Conservation (phyloP, 1,140 invertebrate species). For the Nixonia krombeini region DNA sequence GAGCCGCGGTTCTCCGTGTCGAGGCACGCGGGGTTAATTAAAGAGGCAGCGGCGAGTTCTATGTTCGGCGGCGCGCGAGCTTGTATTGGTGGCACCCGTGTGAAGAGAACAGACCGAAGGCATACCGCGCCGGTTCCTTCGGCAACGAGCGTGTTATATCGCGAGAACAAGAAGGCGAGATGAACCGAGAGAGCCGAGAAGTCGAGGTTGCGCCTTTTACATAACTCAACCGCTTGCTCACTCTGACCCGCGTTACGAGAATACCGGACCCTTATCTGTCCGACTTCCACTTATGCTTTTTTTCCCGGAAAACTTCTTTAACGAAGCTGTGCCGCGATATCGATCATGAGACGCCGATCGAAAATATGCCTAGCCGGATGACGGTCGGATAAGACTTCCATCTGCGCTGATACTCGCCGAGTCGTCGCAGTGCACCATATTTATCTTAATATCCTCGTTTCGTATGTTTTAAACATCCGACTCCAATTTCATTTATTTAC, state of each 20-base stretch:
- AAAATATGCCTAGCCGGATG: background rate
- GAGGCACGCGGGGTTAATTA: conserved; percentile 62
- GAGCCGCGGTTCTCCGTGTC: conserved; percentile 39
- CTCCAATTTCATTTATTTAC: too few species aligned
- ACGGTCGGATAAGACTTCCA: background rate
- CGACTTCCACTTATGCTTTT: conserved; percentile 34
- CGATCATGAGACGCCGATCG: conserved; percentile 13
- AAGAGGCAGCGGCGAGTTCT: conserved; percentile 53
- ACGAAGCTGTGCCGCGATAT: conserved; percentile 46
- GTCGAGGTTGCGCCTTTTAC: conserved; percentile 42
- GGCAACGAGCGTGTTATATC: conserved; percentile 35
- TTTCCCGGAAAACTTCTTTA: conserved; percentile 31
- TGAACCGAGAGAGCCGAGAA: conserved; percentile 27
- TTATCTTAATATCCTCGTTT: too few species aligned
- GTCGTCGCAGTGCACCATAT: too few species aligned
- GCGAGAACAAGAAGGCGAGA: conserved; percentile 39
- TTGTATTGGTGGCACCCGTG: conserved; percentile 30
- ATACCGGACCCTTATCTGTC: conserved; percentile 45
- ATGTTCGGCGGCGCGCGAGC: conserved; percentile 35
- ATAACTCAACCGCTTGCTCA: conserved; percentile 48
- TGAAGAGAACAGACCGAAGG: conserved; percentile 37
- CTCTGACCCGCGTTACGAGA: conserved; percentile 47
- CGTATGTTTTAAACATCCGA: too few species aligned
- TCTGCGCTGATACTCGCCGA: background rate
- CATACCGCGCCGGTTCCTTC: conserved; percentile 27